These are phyloP conservation scores for Cetoscarus ocellatus DNA, from an alignment of 2,797 vertebrate species.

Conservation along the genomic window DNA sequence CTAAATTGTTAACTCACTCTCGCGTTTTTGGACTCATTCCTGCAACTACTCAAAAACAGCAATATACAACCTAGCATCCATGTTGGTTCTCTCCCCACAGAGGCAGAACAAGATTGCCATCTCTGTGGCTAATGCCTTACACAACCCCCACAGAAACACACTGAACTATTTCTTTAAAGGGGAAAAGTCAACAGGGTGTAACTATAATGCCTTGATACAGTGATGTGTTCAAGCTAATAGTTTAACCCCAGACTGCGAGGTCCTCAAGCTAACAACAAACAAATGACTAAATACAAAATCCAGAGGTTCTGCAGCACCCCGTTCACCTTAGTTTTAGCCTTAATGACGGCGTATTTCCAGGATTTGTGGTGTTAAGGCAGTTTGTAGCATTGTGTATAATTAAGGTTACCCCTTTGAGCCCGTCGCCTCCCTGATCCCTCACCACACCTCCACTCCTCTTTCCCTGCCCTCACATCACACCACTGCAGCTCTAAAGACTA, in stretches of 20 bases:
- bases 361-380: constrained; percentile 76
- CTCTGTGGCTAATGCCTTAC: too few species aligned
- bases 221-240: background rate
- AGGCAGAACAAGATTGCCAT: too few species aligned
- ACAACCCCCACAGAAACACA: too few species aligned
- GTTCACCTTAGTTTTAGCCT: constrained; percentile 55
- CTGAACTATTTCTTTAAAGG: too few species aligned
- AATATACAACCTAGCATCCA: too few species aligned
- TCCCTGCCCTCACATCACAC: constrained; percentile 58
- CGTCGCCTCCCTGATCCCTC: constrained; percentile 47
- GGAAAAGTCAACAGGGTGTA: too few species aligned
- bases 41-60: too few species aligned
- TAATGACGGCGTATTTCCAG: constrained; percentile 75
- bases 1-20: too few species aligned
- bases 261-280: constrained; percentile 63
- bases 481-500: constrained; percentile 53
- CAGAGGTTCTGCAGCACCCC: constrained; percentile 55
- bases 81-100: too few species aligned
- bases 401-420: constrained; percentile 72
- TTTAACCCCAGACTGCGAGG: constrained; percentile 40
- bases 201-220: too few species aligned
- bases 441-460: constrained; percentile 63
- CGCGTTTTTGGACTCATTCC: too few species aligned
- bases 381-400: constrained; percentile 76
- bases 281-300: constrained; percentile 61